A percentile compares a stretch with the other conserved stretches of the same genome.
phyloP scores from a whole-genome alignment of 2,797 vertebrate species.

The Thunnus albacares region DNA sequence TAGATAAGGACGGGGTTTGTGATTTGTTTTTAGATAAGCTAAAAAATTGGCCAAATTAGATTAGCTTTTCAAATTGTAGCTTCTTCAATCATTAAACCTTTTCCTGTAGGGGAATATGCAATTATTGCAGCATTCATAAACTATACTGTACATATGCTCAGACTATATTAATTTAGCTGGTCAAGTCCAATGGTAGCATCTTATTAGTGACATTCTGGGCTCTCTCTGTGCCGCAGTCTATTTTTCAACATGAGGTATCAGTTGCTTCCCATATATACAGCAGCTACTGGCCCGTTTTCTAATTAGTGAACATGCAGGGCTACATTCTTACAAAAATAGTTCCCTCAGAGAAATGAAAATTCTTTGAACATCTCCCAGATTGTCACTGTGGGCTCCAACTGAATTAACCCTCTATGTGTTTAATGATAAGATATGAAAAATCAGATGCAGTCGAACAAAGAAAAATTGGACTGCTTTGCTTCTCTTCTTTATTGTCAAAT shows the following conservation, averaged over 20 bases:
- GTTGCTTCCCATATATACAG: conserved; percentile 6
- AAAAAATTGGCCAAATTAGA: too few species aligned
- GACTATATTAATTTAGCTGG: not conserved
- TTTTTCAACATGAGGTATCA: conserved; percentile 4
- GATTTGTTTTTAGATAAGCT: not conserved
- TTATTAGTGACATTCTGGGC: conserved; percentile 12
- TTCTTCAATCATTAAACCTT: conserved; percentile 1
- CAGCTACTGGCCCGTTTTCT: conserved; percentile 26
- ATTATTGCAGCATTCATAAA: not conserved
- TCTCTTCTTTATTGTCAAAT: not conserved
- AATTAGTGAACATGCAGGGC: conserved; percentile 57
- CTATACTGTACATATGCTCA: not conserved
- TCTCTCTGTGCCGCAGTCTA: conserved; percentile 17
- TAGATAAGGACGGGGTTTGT: not conserved
- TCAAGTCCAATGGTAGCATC: not conserved
- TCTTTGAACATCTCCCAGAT: conserved; percentile 68
- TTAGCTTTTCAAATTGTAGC: not conserved
- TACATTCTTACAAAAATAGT: conserved; percentile 55
- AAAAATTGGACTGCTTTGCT: conserved; percentile 14
- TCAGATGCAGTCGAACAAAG: conserved; percentile 21
- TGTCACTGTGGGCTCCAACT: conserved; percentile 44
- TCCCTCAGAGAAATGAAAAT: conserved; percentile 47
- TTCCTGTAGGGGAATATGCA: not conserved
- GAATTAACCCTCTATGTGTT: conserved; percentile 47
- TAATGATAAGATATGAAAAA: conserved; percentile 39